Conservation (phyloP, 2,888 invertebrate species). For the Sussaba pulchella region DNA sequence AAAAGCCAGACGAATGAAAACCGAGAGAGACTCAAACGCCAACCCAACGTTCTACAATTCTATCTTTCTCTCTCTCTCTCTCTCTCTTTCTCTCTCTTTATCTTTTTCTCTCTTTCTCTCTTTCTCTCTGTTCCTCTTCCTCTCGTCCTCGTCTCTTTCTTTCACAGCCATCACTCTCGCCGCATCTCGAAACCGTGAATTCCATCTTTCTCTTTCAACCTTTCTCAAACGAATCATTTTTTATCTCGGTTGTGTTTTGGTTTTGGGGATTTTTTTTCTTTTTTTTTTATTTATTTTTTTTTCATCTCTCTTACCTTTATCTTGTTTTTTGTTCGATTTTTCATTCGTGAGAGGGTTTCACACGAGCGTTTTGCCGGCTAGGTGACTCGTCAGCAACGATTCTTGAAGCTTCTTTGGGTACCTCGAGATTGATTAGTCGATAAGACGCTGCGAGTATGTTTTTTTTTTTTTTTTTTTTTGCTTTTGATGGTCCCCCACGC, state of each 20-base stretch:
- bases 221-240: constrained; percentile 63
- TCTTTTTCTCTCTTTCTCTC: no score
- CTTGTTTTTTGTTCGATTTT: constrained; percentile 80
- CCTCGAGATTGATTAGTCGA: constrained; percentile 81
- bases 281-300: no score
- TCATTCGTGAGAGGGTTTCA: no score
- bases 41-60: constrained; percentile 70
- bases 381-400: no score
- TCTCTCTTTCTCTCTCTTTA: constrained; percentile 30
- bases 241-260: constrained; percentile 60
- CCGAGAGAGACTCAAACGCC: constrained; percentile 77
- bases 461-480: constrained; percentile 31
- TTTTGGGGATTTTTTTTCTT: no score
- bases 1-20: constrained; percentile 77
- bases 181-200: no score
- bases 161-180: no score
- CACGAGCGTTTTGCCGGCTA: no score
- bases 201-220: constrained; percentile 26
- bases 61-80: constrained; percentile 52
- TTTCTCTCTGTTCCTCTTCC: no score
- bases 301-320: no score
- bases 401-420: no score
- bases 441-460: constrained; percentile 69
- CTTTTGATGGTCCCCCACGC: background rate
- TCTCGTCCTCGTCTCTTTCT: no score